Evolutionary conservation across 2,888 invertebrate species (phyloP).

Genomic region (Drosophila anomalata): DNA sequence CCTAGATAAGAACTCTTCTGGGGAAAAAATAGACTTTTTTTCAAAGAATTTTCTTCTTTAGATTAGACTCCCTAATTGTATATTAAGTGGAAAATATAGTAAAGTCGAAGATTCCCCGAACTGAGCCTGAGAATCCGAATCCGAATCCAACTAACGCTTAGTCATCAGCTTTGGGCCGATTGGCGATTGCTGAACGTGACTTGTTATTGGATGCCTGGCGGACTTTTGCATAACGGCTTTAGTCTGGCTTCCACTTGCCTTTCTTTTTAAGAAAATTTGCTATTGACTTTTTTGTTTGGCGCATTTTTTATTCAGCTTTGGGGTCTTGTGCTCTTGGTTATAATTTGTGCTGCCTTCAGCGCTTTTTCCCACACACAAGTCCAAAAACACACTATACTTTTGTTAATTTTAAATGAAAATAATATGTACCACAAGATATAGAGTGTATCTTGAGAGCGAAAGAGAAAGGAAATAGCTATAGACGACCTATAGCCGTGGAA

Average conservation of each 20-base stretch:
- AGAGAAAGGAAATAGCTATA: background rate
- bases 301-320: slow-evolving; percentile 10
- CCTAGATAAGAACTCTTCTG: background rate
- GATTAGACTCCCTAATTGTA: slow-evolving; percentile 15
- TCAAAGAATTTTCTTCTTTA: too few relatives aligned
- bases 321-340: slow-evolving; percentile 27
- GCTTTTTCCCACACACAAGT: slow-evolving; percentile 35
- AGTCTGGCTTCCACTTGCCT: slow-evolving; percentile 45
- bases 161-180: slow-evolving; percentile 41
- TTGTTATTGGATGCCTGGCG: slow-evolving; percentile 54
- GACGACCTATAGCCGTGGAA: slow-evolving; percentile 62
- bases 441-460: background rate
- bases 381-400: slow-evolving; percentile 32
- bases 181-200: slow-evolving; percentile 65
- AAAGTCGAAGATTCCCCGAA: slow-evolving; percentile 17
- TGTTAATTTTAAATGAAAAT: slow-evolving; percentile 72
- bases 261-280: background rate
- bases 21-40: background rate
- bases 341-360: slow-evolving; percentile 61
- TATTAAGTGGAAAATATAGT: slow-evolving; percentile 11
- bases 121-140: slow-evolving; percentile 21
- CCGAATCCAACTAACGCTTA: slow-evolving; percentile 16
- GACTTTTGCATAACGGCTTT: slow-evolving; percentile 63
- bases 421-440: slow-evolving; percentile 27
- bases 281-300: too few relatives aligned